A percentile compares a stretch with the other conserved stretches of the same genome.
phyloP scores from a whole-genome alignment of 2,113 vertebrate species.

The sheep (Ovis aries) region ARS-UI_Ramb_v3.0 NC_056057.1:38013501-38014000 shows the following conservation, averaged over 20 bases:
- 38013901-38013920: constrained; percentile 97
- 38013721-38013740: not conserved
- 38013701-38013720: not conserved
- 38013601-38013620: not conserved
- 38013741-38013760: not conserved
- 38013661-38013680: not conserved
- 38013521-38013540: not conserved
- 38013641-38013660: not conserved
- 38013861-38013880: constrained; percentile 85
- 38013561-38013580: not conserved
- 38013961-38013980: constrained; percentile 94
- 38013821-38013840: not conserved
- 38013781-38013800: not conserved
- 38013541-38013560: not conserved
- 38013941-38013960: constrained; percentile 97
- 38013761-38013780: not conserved
- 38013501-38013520: not conserved
- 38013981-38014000: constrained; percentile 97
- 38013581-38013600: not conserved
- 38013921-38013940: constrained; percentile 98
- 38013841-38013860: not conserved
- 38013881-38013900: constrained; percentile 90
- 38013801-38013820: not conserved
- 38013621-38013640: not conserved
- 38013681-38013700: not conserved